phyloP scores from a whole-genome alignment of 2,888 invertebrate species.

The Diarsia brunnea region DNA sequence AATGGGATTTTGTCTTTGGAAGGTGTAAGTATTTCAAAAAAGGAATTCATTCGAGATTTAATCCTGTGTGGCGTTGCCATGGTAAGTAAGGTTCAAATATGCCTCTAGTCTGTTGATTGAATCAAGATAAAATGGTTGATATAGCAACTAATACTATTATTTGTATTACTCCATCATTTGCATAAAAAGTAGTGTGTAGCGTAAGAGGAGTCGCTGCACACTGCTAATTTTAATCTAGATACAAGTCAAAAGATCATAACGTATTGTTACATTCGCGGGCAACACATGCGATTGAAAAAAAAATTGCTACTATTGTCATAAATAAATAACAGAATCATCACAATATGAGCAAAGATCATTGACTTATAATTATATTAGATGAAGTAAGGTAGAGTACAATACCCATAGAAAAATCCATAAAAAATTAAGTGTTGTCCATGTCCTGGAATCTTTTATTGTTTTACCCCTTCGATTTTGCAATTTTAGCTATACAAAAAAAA shows the following conservation, averaged over 20 bases:
- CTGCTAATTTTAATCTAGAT: background rate
- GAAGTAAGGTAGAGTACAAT: background rate
- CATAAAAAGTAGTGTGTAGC: no score
- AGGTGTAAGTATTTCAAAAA: constrained; percentile 11
- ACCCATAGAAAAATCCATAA: background rate
- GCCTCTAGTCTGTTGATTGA: background rate
- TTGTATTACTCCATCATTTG: no score
- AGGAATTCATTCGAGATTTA: background rate
- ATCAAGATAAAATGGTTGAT: background rate
- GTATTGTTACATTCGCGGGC: background rate
- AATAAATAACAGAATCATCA: background rate
- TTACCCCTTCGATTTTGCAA: background rate
- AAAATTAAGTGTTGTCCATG: background rate
- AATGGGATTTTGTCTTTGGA: constrained; percentile 20
- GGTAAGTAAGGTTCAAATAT: no score
- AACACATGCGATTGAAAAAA: background rate
- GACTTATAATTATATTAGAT: no score
- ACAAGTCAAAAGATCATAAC: background rate
- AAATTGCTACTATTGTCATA: no score
- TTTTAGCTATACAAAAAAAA: background rate
- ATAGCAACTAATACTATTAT: no score
- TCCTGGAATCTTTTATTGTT: background rate
- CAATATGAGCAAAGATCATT: no score
- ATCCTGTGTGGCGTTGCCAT: background rate
- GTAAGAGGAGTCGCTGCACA: background rate